Evolutionary conservation across 2,888 invertebrate genomes (phyloP).

Genomic region (Troides aeacus): DNA sequence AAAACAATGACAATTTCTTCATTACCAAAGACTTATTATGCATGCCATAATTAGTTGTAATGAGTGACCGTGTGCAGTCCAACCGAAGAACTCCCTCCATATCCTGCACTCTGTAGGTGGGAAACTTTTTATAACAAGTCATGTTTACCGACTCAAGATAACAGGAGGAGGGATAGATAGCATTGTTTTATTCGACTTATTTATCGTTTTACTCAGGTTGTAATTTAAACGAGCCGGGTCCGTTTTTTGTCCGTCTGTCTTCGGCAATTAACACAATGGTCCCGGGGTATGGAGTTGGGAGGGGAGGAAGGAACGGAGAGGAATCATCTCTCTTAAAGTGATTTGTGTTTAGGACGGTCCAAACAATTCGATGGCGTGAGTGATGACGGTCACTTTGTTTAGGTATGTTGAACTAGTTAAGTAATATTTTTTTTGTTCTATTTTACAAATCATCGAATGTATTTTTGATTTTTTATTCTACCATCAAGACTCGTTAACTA

Average conservation of each 20-base stretch:
- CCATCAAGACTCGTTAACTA: not conserved
- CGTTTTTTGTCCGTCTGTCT: slow-evolving; percentile 53
- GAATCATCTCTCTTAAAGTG: slow-evolving; percentile 39
- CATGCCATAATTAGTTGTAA: slow-evolving; percentile 32
- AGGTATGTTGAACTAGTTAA: slow-evolving; percentile 12
- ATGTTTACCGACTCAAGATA: slow-evolving; percentile 52
- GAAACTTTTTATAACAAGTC: slow-evolving; percentile 57
- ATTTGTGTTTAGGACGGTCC: slow-evolving; percentile 36
- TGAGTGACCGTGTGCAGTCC: slow-evolving; percentile 50
- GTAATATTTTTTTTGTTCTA: slow-evolving; percentile 1
- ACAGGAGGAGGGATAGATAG: slow-evolving; percentile 37
- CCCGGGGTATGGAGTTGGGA: slow-evolving; percentile 37
- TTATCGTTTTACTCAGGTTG: slow-evolving; percentile 54
- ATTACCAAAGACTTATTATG: not conserved
- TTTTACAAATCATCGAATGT: not conserved
- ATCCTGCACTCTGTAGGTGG: slow-evolving; percentile 52
- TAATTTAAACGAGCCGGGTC: slow-evolving; percentile 56
- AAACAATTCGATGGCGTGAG: slow-evolving; percentile 25
- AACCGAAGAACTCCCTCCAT: slow-evolving; percentile 35
- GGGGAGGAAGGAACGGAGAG: slow-evolving; percentile 36
- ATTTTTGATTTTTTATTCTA: not conserved
- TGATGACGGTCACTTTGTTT: slow-evolving; percentile 26
- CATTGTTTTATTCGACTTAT: slow-evolving; percentile 52
- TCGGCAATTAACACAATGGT: slow-evolving; percentile 57
- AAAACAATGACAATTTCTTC: slow-evolving; percentile 8